These are phyloP conservation scores for Tinea semifulvella DNA, from an alignment of 2,888 invertebrate genomes.

Conservation along the genomic window DNA sequence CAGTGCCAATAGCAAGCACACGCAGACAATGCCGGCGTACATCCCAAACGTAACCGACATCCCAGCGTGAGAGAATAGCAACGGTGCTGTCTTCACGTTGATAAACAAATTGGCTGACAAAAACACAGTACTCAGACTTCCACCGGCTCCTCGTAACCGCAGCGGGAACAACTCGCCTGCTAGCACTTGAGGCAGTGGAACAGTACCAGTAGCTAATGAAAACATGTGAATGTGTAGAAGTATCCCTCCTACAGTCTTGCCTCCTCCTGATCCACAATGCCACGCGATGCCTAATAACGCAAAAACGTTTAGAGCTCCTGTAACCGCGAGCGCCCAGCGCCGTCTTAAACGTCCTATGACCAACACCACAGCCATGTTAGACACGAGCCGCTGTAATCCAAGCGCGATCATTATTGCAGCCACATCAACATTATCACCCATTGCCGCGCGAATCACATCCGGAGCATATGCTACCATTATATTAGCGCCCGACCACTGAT, in stretches of 20 bases:
- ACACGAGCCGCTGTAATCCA: conserved; percentile 41
- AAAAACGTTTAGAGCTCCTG: conserved; percentile 32
- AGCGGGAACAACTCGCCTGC: conserved; percentile 73
- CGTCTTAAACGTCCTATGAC: conserved; percentile 45
- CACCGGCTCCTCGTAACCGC: conserved; percentile 65
- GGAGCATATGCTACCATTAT: conserved; percentile 34
- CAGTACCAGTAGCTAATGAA: conserved; percentile 63
- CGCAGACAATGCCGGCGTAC: conserved; percentile 33
- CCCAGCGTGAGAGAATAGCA: conserved; percentile 31
- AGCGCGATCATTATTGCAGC: conserved; percentile 38
- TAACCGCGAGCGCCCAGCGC: conserved; percentile 35
- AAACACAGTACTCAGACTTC: conserved; percentile 39
- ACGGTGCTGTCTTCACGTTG: conserved; percentile 36
- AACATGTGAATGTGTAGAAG: conserved; percentile 51
- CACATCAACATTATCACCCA: conserved; percentile 32
- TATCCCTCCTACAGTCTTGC: conserved; percentile 32
- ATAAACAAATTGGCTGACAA: conserved; percentile 37
- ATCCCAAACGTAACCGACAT: conserved; percentile 37
- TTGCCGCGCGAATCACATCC: conserved; percentile 37
- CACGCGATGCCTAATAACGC: conserved; percentile 33
- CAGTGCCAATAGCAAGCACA: conserved; percentile 33
- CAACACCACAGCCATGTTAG: conserved; percentile 36
- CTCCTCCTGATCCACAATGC: conserved; percentile 31
- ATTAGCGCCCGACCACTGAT: conserved; percentile 37
- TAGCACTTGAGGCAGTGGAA: conserved; percentile 73